phyloP scores from a whole-genome alignment of 2,113 vertebrate genomes.

The Gymnocephalus cernua region DNA sequence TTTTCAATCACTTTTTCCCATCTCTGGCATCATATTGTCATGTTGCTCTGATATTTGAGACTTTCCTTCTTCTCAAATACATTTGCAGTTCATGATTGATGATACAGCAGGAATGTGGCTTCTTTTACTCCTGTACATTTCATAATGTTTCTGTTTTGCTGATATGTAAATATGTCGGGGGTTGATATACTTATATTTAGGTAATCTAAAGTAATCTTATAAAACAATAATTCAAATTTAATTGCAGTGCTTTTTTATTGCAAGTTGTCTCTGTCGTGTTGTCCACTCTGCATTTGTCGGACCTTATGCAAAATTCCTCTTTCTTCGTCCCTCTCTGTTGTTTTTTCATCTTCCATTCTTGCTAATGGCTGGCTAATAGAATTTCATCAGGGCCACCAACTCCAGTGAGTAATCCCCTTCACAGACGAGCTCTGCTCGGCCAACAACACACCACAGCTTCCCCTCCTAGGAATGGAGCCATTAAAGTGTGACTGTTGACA shows the following conservation, averaged over 20 bases:
- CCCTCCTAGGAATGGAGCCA: slow-evolving; percentile 18
- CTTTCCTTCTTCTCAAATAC: not conserved
- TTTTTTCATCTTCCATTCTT: not conserved
- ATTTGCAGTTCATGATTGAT: not conserved
- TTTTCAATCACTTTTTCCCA: too few relatives aligned
- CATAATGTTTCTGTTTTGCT: not conserved
- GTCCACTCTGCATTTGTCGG: not conserved
- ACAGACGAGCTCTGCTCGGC: slow-evolving; percentile 15
- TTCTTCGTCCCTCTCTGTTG: not conserved
- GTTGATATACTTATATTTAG: not conserved
- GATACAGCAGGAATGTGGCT: not conserved
- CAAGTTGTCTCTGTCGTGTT: not conserved
- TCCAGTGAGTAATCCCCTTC: slow-evolving; percentile 40
- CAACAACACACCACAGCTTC: slow-evolving; percentile 1
- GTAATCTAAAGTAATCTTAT: too few relatives aligned
- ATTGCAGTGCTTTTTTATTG: not conserved
- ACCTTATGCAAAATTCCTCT: not conserved
- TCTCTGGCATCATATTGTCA: not conserved
- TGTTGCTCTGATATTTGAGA: not conserved
- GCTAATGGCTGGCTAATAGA: slow-evolving; percentile 22
- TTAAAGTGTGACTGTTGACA: slow-evolving; percentile 46
- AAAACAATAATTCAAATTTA: too few relatives aligned
- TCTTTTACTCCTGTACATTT: not conserved
- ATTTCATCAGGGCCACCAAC: slow-evolving; percentile 2
- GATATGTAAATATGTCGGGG: not conserved